Percentiles rank a stretch among this genome's conserved stretches.
phyloP scores from a whole-genome alignment of 2,888 invertebrate genomes.

The Aspidiotus rigidus region DNA sequence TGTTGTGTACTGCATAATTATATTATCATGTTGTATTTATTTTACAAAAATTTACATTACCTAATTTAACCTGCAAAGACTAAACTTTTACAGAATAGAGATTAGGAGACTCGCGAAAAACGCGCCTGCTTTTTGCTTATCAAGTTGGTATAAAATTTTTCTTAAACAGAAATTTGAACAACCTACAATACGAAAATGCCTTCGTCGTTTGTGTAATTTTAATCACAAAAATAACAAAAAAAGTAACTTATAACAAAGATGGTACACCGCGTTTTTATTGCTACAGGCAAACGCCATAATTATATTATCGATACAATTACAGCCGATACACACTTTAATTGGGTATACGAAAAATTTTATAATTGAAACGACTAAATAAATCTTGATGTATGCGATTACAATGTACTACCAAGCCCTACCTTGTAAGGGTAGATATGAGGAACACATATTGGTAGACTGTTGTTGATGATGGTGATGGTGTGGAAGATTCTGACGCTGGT shows the following conservation, averaged over 20 bases:
- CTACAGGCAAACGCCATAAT: neutral
- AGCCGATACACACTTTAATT: neutral
- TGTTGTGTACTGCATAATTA: too few relatives aligned
- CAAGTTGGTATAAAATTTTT: too few relatives aligned
- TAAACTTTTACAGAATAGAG: too few relatives aligned
- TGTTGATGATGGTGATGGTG: constrained; percentile 41
- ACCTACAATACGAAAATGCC: too few relatives aligned
- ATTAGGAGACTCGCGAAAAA: too few relatives aligned
- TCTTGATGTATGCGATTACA: neutral
- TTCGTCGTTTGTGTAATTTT: neutral
- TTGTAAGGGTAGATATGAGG: constrained; percentile 72
- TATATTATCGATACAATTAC: neutral
- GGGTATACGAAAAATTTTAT: constrained; percentile 5
- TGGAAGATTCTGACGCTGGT: constrained; percentile 45
- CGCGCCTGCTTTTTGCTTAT: too few relatives aligned
- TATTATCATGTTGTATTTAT: too few relatives aligned
- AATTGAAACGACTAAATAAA: neutral
- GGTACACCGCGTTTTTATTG: constrained; percentile 19
- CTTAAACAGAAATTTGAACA: too few relatives aligned
- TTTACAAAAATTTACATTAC: too few relatives aligned
- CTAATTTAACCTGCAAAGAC: too few relatives aligned
- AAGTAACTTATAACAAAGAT: constrained; percentile 13
- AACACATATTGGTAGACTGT: constrained; percentile 52
- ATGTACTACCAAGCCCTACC: constrained; percentile 65
- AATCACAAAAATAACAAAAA: constrained; percentile 23